Evolutionary conservation across 2,888 invertebrate genomes (phyloP).

Genomic region (Eupithecia subumbrata): DNA sequence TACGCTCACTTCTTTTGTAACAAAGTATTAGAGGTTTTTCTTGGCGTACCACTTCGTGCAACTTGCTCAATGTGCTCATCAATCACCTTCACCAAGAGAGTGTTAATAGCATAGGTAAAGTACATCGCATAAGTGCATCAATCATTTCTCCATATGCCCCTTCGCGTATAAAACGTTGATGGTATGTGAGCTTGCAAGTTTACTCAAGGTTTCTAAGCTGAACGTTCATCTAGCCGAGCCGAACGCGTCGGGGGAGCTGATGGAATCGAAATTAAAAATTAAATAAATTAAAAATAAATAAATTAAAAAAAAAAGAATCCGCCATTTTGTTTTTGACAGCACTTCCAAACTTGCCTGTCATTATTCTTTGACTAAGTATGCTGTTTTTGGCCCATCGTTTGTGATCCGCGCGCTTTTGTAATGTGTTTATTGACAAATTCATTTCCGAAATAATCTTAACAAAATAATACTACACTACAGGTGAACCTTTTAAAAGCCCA

Average conservation of each 20-base stretch:
- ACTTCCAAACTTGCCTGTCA: too few relatives aligned
- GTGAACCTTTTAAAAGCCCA: too few relatives aligned
- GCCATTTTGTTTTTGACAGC: too few relatives aligned
- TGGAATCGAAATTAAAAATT: background rate
- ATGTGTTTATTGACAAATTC: too few relatives aligned
- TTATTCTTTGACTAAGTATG: too few relatives aligned
- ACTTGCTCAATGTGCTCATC: background rate
- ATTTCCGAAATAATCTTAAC: too few relatives aligned
- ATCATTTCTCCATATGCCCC: conserved; percentile 7
- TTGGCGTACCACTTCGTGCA: background rate
- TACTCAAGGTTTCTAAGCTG: conserved; percentile 7
- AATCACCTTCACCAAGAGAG: conserved; percentile 7
- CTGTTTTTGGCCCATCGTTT: too few relatives aligned
- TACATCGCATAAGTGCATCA: conserved; percentile 5
- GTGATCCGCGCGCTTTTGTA: too few relatives aligned
- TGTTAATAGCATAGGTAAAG: background rate
- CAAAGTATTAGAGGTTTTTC: background rate
- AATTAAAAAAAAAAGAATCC: too few relatives aligned
- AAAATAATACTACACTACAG: too few relatives aligned
- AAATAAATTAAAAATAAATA: too few relatives aligned
- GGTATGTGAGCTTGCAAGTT: background rate
- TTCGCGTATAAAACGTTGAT: background rate
- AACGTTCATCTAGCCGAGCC: background rate
- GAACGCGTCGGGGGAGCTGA: too few relatives aligned
- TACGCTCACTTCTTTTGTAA: background rate